Conservation (phyloP, 2,888 invertebrate species). For the Epinotia ramella region DNA sequence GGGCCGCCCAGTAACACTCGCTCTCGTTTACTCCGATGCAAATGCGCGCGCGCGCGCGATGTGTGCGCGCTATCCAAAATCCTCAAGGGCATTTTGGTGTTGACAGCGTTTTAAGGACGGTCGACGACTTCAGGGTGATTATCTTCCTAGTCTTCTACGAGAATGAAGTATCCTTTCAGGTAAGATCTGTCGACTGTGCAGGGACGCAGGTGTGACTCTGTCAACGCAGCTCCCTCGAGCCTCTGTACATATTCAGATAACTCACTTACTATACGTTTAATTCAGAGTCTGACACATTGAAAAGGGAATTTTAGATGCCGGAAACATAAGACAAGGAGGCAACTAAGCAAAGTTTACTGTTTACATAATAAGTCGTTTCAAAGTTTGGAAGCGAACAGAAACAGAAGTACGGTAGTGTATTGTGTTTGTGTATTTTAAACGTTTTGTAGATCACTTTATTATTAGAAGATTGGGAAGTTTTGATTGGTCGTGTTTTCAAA, state of each 20-base stretch:
- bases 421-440: background rate
- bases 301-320: constrained; percentile 38
- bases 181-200: constrained; percentile 10
- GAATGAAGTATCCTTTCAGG: background rate
- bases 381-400: background rate
- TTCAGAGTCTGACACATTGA: constrained; percentile 32
- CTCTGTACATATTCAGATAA: constrained; percentile 39
- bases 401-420: background rate
- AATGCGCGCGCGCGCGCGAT: too few species aligned
- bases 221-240: constrained; percentile 38
- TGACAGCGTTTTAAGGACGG: too few species aligned
- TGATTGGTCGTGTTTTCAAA: too few species aligned
- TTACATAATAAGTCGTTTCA: background rate
- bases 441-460: background rate
- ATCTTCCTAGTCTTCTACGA: background rate
- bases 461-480: too few species aligned
- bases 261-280: constrained; percentile 44
- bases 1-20: too few species aligned
- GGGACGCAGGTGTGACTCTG: constrained; percentile 35
- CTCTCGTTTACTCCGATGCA: too few species aligned
- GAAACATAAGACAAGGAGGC: constrained; percentile 4
- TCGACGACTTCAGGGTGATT: too few species aligned
- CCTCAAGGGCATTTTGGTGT: too few species aligned
- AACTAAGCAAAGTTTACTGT: constrained; percentile 16
- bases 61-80: too few species aligned